Evolutionary conservation across 2,888 invertebrate genomes (phyloP), one percentile per base, ranked within the genome.

Genomic region (Mesoligia furuncula): DNA sequence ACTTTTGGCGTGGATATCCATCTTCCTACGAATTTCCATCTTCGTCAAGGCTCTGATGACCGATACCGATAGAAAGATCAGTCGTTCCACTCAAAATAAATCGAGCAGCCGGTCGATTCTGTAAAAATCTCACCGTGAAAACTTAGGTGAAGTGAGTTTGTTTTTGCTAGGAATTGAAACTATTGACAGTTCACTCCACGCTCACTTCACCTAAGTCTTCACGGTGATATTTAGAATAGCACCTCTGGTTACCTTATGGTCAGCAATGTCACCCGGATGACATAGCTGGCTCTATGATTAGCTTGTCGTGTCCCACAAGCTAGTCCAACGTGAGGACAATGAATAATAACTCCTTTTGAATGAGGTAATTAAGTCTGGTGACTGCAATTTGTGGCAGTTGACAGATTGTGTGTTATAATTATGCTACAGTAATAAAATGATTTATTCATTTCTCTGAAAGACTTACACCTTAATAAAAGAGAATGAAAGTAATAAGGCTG

Each of bases 301-400:
- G n/a, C 7, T 57, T 27, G 27, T 27, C 48, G 15, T 61, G 24
- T 39, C 20, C 48, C 15, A 11, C 27, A 17, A 17, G 27, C 17
- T 42, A 17, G 11, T 17, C 0, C 7, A 48, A 61, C 75, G 24
- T 73, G 20, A 24, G 27, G 7, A 48, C 27, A 11, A 62, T 73
- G 27, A 62, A 75, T 51, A 62, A 42, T 75, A 51, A 27, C 31
- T 51, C 13, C 31, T 17, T 62, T 74, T 62, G 39, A 11, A 2
- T 9, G 3, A 42, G 31, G 27, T 62, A 31, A 75, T 73, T 62
- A 51, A 13, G 24, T 13, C 61, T 3, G 36, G 17, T 45, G 45
- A 42, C 62, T 54, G 62, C 31, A 73, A 51, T 31, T 42, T 51
- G 73, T 27, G 24, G 9, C 57, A 45, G 48, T 61, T 68, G 39